Evolutionary conservation across 2,888 invertebrate species (phyloP), one percentile per base, ranked within the genome.

Genomic region (Calameuta pallipes): DNA sequence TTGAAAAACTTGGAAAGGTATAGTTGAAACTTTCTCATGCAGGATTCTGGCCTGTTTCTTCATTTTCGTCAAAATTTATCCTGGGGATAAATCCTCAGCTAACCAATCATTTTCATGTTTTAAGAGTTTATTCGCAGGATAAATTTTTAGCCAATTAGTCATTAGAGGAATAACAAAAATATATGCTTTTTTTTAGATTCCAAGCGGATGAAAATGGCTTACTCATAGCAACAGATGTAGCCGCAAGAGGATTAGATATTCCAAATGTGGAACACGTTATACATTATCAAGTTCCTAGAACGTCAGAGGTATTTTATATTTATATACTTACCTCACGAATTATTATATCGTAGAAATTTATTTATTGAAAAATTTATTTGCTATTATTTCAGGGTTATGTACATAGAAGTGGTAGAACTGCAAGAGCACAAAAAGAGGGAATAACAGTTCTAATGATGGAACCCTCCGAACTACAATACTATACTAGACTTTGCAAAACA

Each of bases 361-460:
- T 70, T 11, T 37, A 75, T 2, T 23, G 15, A 31, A 56, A 23
- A 34, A 71, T 15, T 13, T 3, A 31, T 71, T 9, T 71, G 13
- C 1, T 31, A 11, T 70, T 30, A 13, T 88, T 90, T 12, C 85
- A 96, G 95, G 96, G 96, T 89, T 99, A 99, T 91, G 96, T 99
- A 0, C 99, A 99, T 90, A 94, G 99, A 80, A 98, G 98, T 88
- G 99, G 99, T 0, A 94, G 99, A 78, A 99, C 99, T 0, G 99
- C 99, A 0, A 93, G 99, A 76, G 98, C 98, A 0, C 94, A 94
- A 78, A 95, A 95, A 80, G 95, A 97, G 87, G 99, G 99, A 0
- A 94, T 99, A 13, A 97, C 99, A 4, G 95, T 99, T 3, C 93
- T 99, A 82, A 93, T 99, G 85, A 96, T 99, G 92, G 98, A 98